These are phyloP conservation scores for Colaptes auratus DNA, from an alignment of 2,113 vertebrate species.

Conservation along the genomic window DNA sequence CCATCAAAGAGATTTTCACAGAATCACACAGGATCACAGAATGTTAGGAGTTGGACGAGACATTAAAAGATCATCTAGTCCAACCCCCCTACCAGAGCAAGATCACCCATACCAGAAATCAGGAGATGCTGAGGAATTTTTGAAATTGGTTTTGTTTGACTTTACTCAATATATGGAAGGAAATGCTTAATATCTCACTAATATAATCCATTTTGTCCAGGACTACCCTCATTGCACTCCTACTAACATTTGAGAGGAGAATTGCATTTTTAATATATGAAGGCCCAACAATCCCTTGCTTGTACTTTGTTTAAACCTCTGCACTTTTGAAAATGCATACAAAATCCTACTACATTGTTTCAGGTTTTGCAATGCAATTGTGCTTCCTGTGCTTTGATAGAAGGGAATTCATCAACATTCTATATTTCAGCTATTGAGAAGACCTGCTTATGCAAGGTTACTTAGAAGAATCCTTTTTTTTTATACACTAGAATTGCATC, in stretches of 20 bases:
- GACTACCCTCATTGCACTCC: not conserved
- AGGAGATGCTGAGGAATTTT: not conserved
- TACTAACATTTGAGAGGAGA: not conserved
- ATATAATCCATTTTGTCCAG: not conserved
- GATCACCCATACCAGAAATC: not conserved
- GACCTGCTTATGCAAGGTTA: slow-evolving; percentile 50
- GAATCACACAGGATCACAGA: no score
- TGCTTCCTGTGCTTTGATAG: not conserved
- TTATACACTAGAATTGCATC: slow-evolving; percentile 46
- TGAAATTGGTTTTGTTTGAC: not conserved
- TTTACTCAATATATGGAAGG: not conserved
- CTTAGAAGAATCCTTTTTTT: not conserved
- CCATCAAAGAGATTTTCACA: not conserved
- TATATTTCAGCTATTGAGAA: slow-evolving; percentile 39
- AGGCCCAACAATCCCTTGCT: not conserved
- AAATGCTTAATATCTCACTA: not conserved
- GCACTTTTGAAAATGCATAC: not conserved
- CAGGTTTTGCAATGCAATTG: not conserved
- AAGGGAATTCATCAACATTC: not conserved
- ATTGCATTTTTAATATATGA: not conserved
- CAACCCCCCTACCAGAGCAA: no score
- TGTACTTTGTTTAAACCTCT: not conserved
- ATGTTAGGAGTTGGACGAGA: no score
- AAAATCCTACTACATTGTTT: not conserved
- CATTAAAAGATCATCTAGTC: no score